Evolutionary conservation across 2,888 invertebrate genomes (phyloP).

Genomic region (Actias luna): DNA sequence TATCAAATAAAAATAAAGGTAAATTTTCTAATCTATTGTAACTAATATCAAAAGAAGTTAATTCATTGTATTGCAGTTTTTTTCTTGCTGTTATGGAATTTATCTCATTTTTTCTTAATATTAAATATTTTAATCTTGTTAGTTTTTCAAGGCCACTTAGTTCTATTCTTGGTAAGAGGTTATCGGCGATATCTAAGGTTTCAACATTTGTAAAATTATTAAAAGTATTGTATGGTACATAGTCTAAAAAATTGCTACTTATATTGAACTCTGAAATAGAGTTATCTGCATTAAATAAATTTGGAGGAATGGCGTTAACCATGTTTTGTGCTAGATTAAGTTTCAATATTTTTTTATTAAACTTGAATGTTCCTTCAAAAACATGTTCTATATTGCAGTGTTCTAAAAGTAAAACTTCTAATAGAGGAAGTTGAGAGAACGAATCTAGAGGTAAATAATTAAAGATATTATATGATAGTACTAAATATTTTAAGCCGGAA

Average conservation of each 20-base stretch:
- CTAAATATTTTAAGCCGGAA: constrained; percentile 87
- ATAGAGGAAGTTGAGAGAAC: constrained; percentile 88
- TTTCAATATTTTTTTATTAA: constrained; percentile 87
- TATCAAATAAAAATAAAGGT: constrained; percentile 61
- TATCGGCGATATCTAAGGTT: constrained; percentile 85
- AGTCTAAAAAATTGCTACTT: constrained; percentile 87
- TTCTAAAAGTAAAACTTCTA: constrained; percentile 87
- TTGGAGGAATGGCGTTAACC: constrained; percentile 84
- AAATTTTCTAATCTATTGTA: constrained; percentile 62
- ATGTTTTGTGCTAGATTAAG: constrained; percentile 89
- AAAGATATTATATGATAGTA: constrained; percentile 90
- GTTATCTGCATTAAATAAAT: constrained; percentile 85
- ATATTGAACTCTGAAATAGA: constrained; percentile 88
- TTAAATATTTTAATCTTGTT: constrained; percentile 62
- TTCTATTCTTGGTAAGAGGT: constrained; percentile 86
- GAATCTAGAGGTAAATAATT: constrained; percentile 86
- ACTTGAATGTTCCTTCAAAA: constrained; percentile 86
- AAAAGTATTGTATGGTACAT: constrained; percentile 89
- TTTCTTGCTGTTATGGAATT: constrained; percentile 58
- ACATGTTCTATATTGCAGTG: constrained; percentile 86
- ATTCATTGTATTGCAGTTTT: constrained; percentile 58
- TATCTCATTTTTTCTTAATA: constrained; percentile 71
- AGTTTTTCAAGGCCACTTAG: constrained; percentile 78
- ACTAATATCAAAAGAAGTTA: constrained; percentile 67
- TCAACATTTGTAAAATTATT: constrained; percentile 88